Percentiles rank a stretch among this genome's conserved stretches.
Evolutionary conservation across 2,888 invertebrate species (phyloP).

Genomic region (Pachymerium ferrugineum): DNA sequence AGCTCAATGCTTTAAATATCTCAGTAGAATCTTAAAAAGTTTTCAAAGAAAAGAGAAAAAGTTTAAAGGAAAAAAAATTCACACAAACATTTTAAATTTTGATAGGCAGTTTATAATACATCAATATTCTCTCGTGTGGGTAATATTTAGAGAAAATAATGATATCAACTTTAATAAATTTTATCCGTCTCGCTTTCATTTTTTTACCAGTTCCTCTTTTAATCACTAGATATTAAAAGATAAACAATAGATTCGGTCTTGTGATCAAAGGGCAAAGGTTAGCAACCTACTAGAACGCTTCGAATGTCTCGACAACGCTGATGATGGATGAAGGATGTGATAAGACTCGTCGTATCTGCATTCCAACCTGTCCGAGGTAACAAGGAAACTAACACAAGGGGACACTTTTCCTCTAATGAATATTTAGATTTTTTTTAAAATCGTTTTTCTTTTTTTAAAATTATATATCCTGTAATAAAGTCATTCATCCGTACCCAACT

Average conservation of each 20-base stretch:
- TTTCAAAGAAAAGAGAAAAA: not conserved
- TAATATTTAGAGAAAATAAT: too few species aligned
- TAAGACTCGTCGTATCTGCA: conserved; percentile 17
- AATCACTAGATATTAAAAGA: not conserved
- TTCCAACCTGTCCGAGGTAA: conserved; percentile 20
- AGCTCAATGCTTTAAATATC: conserved; percentile 6
- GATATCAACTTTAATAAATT: too few species aligned
- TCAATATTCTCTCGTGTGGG: not conserved
- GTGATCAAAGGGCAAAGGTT: conserved; percentile 13
- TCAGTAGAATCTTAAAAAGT: conserved; percentile 17
- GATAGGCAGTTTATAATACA: not conserved
- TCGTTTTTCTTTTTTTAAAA: not conserved
- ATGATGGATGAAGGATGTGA: conserved; percentile 22
- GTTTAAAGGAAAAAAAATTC: not conserved
- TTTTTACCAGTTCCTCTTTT: not conserved
- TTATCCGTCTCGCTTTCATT: too few species aligned
- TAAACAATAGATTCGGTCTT: not conserved
- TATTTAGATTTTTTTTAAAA: not conserved
- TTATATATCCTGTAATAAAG: not conserved
- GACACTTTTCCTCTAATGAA: too few species aligned
- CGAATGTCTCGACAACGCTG: conserved; percentile 11
- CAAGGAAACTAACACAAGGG: too few species aligned
- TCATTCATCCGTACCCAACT: not conserved
- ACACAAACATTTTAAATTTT: conserved; percentile 14
- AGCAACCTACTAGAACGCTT: not conserved